Evolutionary conservation across 2,888 invertebrate genomes (phyloP).

Genomic region (Tenthredo distinguenda): DNA sequence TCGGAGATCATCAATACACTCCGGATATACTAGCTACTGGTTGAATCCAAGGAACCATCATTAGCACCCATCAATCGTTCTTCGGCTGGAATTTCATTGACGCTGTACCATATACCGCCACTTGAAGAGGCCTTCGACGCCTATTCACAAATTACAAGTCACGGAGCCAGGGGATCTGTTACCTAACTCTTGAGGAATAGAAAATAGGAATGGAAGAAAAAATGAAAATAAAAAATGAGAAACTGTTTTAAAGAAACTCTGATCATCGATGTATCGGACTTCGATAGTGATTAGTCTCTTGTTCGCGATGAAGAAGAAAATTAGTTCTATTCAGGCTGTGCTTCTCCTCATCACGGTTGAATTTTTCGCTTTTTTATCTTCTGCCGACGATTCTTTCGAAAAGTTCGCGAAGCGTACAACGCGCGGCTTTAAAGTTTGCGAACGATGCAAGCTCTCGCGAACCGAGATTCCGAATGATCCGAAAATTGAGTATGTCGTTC

Average conservation of each 20-base stretch:
- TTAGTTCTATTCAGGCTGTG: neutral
- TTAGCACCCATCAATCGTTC: neutral
- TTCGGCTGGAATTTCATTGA: neutral
- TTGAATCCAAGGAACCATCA: neutral
- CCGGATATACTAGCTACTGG: neutral
- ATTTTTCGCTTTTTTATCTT: neutral
- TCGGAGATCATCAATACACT: neutral
- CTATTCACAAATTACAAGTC: slow-evolving; percentile 4
- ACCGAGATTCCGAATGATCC: neutral
- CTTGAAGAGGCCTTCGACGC: neutral
- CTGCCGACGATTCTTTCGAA: neutral
- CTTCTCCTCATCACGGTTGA: neutral
- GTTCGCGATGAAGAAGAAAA: neutral
- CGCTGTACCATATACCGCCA: neutral
- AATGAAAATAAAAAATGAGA: neutral
- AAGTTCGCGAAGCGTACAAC: neutral
- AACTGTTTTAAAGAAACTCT: neutral
- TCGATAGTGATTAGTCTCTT: neutral
- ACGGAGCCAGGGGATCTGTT: neutral
- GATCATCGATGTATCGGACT: neutral
- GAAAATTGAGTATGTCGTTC: neutral
- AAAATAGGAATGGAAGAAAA: neutral
- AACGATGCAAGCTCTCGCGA: neutral
- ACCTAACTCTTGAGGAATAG: neutral
- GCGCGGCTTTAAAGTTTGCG: neutral